These are phyloP conservation scores for Ethmia dodecea DNA, from an alignment of 2,888 invertebrate species.

Conservation along the genomic window DNA sequence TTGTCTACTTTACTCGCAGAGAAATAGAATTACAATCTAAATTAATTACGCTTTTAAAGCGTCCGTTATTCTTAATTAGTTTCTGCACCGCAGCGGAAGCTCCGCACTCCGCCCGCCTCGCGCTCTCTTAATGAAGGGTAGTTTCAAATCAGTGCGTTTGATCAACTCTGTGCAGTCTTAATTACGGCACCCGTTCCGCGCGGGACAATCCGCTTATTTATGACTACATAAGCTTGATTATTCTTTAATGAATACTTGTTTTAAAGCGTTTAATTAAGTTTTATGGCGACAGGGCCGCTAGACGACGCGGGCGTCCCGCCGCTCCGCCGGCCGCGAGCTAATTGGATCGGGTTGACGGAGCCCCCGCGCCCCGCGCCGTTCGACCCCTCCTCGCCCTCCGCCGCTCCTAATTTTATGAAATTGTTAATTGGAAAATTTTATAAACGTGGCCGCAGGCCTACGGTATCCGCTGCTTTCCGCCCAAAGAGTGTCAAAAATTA, in stretches of 20 bases:
- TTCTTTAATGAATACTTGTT: slow-evolving; percentile 80
- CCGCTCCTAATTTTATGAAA: slow-evolving; percentile 75
- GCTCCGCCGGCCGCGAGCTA: slow-evolving; percentile 74
- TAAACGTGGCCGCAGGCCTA: slow-evolving; percentile 69
- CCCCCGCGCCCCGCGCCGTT: slow-evolving; percentile 34
- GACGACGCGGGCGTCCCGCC: slow-evolving; percentile 61
- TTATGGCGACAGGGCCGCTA: slow-evolving; percentile 76
- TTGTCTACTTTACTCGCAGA: slow-evolving; percentile 74
- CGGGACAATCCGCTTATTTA: slow-evolving; percentile 79
- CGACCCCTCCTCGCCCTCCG: slow-evolving; percentile 35
- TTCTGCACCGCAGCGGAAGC: slow-evolving; percentile 77
- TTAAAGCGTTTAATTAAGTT: slow-evolving; percentile 80
- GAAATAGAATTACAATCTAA: slow-evolving; percentile 79
- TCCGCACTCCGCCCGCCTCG: slow-evolving; percentile 47
- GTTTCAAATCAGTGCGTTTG: slow-evolving; percentile 78
- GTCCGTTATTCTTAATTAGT: slow-evolving; percentile 79
- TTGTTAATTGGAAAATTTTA: slow-evolving; percentile 78
- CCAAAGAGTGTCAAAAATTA: slow-evolving; percentile 39
- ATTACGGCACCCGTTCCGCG: slow-evolving; percentile 75
- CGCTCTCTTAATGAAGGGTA: slow-evolving; percentile 76
- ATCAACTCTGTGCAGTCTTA: slow-evolving; percentile 78
- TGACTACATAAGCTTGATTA: slow-evolving; percentile 79
- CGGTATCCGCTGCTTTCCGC: slow-evolving; percentile 35
- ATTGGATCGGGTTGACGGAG: slow-evolving; percentile 76
- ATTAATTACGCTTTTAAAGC: slow-evolving; percentile 78